Percentiles rank a stretch among this genome's conserved stretches.
phyloP scores from a whole-genome alignment of 2,113 vertebrate genomes.

The Craseonycteris thonglongyai region DNA sequence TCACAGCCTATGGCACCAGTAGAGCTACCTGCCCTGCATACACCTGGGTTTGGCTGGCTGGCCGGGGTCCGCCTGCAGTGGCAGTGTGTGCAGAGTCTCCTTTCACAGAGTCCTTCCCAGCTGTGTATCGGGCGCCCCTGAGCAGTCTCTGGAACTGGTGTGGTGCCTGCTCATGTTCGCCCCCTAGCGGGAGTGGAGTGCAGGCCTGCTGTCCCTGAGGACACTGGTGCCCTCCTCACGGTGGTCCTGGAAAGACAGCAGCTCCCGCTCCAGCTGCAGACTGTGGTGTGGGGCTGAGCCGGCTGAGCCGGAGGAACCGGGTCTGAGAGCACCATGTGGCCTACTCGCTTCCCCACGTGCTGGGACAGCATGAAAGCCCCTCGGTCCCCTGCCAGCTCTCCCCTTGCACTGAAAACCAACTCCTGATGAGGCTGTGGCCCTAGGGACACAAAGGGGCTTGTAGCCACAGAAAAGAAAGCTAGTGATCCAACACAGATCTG shows the following conservation, averaged over 20 bases:
- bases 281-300: background rate
- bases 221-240: background rate
- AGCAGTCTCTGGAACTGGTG: rapidly evolving
- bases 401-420: background rate
- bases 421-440: background rate
- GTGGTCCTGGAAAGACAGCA: background rate
- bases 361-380: background rate
- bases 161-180: rapidly evolving
- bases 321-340: rapidly evolving
- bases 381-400: background rate
- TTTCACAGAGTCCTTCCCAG: background rate
- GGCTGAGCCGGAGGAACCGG: no score
- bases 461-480: background rate
- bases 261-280: background rate
- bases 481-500: background rate
- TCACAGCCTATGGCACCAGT: background rate
- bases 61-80: background rate
- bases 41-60: no score
- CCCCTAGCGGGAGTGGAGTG: background rate
- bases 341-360: background rate
- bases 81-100: background rate
- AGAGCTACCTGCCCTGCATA: background rate
- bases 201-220: no score
- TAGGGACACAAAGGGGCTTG: background rate
- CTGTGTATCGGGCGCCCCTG: background rate